phyloP scores from a whole-genome alignment of 2,113 vertebrate genomes.

The Butorides virescens region DNA sequence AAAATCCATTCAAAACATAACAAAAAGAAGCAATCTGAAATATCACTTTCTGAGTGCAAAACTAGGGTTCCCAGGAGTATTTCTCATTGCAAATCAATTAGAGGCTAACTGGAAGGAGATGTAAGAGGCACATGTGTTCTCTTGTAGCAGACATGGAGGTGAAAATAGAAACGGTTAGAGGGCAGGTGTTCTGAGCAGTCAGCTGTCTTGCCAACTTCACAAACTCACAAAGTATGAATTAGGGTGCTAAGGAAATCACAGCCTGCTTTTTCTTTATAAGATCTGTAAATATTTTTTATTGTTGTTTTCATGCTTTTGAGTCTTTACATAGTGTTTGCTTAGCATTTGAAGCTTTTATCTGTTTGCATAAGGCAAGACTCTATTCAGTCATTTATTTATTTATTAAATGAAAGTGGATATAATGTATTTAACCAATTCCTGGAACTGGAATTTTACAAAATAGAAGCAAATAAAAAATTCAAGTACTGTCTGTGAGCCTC shows the following conservation, averaged over 20 bases:
- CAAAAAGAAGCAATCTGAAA: not conserved
- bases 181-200: not conserved
- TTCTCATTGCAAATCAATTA: not conserved
- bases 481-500: not conserved
- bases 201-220: not conserved
- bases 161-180: not conserved
- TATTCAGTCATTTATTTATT: not conserved
- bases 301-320: not conserved
- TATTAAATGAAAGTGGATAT: not conserved
- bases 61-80: not conserved
- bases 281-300: not conserved
- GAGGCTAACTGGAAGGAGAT: not conserved
- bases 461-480: not conserved
- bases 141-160: not conserved
- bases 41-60: not conserved
- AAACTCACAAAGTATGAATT: not conserved
- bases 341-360: not conserved
- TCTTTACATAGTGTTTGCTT: not conserved
- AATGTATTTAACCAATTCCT: not conserved
- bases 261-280: not conserved
- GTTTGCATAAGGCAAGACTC: not conserved
- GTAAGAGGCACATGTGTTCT: not conserved
- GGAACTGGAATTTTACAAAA: not conserved
- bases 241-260: not conserved
- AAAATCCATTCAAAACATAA: not conserved